Conservation (phyloP, 2,113 vertebrate species). For the Fregetta grallaria region DNA sequence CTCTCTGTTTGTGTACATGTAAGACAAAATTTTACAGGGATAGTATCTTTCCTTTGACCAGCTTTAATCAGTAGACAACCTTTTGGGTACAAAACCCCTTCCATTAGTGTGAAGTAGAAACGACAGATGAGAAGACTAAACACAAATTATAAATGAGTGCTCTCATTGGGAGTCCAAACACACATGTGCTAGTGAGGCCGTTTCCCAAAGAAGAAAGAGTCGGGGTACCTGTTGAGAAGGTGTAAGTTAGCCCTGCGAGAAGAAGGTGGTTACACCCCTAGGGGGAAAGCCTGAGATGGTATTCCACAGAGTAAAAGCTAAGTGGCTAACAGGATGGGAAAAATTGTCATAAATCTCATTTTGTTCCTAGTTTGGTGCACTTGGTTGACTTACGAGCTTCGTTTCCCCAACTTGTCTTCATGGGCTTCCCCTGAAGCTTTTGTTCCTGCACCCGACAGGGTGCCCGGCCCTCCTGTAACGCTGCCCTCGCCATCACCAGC, state of each 20-base stretch:
- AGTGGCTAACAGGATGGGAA: background rate
- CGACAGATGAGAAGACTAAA: background rate
- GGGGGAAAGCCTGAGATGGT: fast-evolving
- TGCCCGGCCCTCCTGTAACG: fast-evolving
- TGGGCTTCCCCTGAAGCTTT: fast-evolving
- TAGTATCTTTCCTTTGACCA: background rate
- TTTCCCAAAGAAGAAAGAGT: background rate
- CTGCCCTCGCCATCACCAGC: fast-evolving
- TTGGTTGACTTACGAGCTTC: fast-evolving
- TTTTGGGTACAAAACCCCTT: background rate
- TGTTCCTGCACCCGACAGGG: fast-evolving
- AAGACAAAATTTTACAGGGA: background rate
- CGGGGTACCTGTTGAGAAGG: background rate
- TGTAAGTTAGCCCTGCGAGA: fast-evolving
- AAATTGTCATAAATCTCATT: fast-evolving
- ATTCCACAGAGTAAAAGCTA: too few species aligned
- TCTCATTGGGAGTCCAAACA: background rate
- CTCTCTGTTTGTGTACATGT: fast-evolving
- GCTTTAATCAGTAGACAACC: background rate
- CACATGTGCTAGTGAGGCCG: fast-evolving
- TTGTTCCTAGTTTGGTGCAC: background rate
- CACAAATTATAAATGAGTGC: background rate
- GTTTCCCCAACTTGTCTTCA: fast-evolving
- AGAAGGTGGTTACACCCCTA: fast-evolving
- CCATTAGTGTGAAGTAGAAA: background rate